These are phyloP conservation scores for Mungos mungo DNA, from an alignment of 2,113 vertebrate genomes.

Conservation along the genomic window DNA sequence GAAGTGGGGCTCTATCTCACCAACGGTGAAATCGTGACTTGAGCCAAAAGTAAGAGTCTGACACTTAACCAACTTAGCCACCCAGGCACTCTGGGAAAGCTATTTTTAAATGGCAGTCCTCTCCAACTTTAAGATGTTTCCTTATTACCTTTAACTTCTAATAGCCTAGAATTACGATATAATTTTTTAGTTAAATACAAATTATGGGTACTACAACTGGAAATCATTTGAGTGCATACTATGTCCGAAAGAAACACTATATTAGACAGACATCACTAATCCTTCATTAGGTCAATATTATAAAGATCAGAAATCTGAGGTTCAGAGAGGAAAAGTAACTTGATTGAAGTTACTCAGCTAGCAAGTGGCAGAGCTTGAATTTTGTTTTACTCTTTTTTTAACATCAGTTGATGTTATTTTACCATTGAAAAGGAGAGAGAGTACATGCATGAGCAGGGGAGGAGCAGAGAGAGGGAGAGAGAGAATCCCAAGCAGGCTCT, in stretches of 20 bases:
- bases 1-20: no score
- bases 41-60: no score
- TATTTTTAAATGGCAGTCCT: not conserved
- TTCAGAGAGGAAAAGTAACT: not conserved
- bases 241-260: not conserved
- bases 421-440: no score
- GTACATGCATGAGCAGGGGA: no score
- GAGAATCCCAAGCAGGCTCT: no score
- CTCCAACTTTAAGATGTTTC: not conserved
- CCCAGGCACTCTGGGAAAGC: not conserved
- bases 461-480: no score
- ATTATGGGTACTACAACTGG: not conserved
- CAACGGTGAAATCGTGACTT: no score
- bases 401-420: no score
- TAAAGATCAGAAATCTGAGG: not conserved
- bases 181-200: constrained; percentile 4
- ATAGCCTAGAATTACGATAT: not conserved
- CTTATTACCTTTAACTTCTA: not conserved
- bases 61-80: no score
- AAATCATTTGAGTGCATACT: not conserved
- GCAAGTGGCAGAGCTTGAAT: not conserved
- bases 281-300: not conserved
- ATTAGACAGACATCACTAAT: not conserved
- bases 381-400: not conserved
- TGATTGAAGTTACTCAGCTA: not conserved